A percentile compares a stretch with the other conserved stretches of the same genome.
phyloP scores from a whole-genome alignment of 2,113 vertebrate genomes.

The Ascaphus truei region DNA sequence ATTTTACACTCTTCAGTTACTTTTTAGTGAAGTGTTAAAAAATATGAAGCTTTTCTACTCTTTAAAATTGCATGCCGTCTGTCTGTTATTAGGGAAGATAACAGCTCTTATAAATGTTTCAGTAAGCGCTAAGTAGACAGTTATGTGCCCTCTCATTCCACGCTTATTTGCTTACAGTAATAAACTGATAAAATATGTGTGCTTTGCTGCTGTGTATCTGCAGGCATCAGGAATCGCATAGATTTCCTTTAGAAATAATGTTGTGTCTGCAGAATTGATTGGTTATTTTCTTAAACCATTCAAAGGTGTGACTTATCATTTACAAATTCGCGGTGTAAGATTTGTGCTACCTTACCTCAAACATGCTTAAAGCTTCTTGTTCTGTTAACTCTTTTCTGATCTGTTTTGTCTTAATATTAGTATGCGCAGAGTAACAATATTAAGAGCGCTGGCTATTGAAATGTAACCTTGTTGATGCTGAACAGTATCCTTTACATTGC shows the following conservation, averaged over 20 bases:
- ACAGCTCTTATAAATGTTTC: constrained; percentile 89
- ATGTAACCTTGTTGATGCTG: no score
- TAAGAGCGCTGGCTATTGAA: no score
- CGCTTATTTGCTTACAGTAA: constrained; percentile 87
- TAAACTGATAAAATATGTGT: constrained; percentile 85
- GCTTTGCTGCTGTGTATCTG: constrained; percentile 73
- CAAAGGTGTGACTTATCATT: constrained; percentile 67
- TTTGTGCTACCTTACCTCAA: constrained; percentile 53
- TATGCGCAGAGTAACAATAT: no score
- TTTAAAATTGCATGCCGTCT: constrained; percentile 78
- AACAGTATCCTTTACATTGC: no score
- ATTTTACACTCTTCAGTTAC: constrained; percentile 80
- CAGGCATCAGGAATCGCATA: constrained; percentile 76
- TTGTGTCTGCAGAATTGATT: constrained; percentile 80
- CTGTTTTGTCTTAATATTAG: no score
- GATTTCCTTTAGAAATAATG: constrained; percentile 84
- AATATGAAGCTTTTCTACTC: constrained; percentile 82
- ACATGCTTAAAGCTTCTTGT: constrained; percentile 48
- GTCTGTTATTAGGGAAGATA: constrained; percentile 82
- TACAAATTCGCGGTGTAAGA: constrained; percentile 61
- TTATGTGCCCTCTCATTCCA: constrained; percentile 78
- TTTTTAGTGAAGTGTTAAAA: constrained; percentile 82
- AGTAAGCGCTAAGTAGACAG: constrained; percentile 76
- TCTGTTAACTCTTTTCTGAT: constrained; percentile 43
- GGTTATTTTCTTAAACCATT: constrained; percentile 77